phyloP scores from a whole-genome alignment of 2,113 vertebrate species.

The Dolichallabes microphthalmus region DNA sequence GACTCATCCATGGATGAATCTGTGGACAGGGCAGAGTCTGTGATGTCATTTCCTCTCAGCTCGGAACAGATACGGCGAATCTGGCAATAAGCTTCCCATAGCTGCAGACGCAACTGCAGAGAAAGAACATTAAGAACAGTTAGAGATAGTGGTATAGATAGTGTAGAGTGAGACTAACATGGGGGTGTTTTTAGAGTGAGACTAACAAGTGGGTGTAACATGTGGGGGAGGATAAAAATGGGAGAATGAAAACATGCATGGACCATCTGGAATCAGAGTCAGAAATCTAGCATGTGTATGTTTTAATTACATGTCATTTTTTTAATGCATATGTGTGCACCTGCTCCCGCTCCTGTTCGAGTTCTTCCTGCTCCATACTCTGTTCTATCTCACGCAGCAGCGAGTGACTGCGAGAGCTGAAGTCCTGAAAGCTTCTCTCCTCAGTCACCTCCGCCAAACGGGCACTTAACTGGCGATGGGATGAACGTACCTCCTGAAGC shows the following conservation, averaged over 20 bases:
- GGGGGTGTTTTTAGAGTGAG: neutral
- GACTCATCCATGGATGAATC: slow-evolving; percentile 99
- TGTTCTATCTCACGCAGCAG: slow-evolving; percentile 96
- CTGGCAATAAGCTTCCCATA: slow-evolving; percentile 97
- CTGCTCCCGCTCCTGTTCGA: slow-evolving; percentile 96
- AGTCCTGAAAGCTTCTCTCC: slow-evolving; percentile 84
- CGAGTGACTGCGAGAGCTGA: slow-evolving; percentile 82
- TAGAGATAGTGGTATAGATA: neutral
- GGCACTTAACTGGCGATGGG: slow-evolving; percentile 83
- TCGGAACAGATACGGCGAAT: slow-evolving; percentile 93
- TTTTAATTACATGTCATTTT: neutral
- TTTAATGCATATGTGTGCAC: slow-evolving; percentile 65
- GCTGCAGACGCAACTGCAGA: slow-evolving; percentile 87
- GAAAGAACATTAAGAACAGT: neutral
- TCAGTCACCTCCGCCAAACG: slow-evolving; percentile 88
- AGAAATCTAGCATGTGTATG: neutral
- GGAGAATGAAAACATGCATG: neutral
- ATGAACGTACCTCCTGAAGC: slow-evolving; percentile 87
- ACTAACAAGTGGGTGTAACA: neutral
- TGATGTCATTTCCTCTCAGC: slow-evolving; percentile 91
- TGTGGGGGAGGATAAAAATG: neutral
- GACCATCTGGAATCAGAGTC: neutral
- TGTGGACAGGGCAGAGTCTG: slow-evolving; percentile 92
- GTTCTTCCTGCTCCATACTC: slow-evolving; percentile 97
- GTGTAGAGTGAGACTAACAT: neutral